Evolutionary conservation across 2,797 vertebrate genomes (phyloP).

Genomic region (Anas bernieri): DNA sequence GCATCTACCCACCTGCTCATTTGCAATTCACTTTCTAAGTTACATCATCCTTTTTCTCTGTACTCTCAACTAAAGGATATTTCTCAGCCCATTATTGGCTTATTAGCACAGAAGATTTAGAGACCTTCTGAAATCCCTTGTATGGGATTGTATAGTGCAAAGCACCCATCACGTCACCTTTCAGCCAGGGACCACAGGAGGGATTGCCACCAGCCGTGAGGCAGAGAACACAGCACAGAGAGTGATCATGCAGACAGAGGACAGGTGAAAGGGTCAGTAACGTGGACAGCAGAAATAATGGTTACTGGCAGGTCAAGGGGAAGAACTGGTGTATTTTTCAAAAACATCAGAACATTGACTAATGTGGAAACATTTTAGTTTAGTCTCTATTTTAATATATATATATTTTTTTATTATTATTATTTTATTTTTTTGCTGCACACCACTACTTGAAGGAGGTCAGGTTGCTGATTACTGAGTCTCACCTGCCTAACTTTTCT

Average conservation of each 20-base stretch:
- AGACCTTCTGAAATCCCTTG: background rate
- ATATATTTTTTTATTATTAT: too few species aligned
- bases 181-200: background rate
- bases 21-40: background rate
- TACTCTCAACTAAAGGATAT: background rate
- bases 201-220: background rate
- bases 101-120: background rate
- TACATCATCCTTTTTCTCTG: background rate
- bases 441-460: background rate
- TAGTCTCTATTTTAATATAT: background rate
- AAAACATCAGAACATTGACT: background rate
- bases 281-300: background rate
- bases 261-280: background rate
- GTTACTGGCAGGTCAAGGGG: background rate
- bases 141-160: background rate
- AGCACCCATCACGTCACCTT: background rate
- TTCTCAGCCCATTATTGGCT: background rate
- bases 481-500: background rate
- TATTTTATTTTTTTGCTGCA: background rate
- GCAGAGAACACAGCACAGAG: background rate
- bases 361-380: background rate
- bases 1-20: background rate
- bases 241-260: background rate
- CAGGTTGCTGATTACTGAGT: background rate
- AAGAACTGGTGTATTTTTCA: background rate